Evolutionary conservation across 2,113 vertebrate genomes (phyloP), one percentile per base, ranked within the genome.

Genomic region (Rostratula benghalensis): DNA sequence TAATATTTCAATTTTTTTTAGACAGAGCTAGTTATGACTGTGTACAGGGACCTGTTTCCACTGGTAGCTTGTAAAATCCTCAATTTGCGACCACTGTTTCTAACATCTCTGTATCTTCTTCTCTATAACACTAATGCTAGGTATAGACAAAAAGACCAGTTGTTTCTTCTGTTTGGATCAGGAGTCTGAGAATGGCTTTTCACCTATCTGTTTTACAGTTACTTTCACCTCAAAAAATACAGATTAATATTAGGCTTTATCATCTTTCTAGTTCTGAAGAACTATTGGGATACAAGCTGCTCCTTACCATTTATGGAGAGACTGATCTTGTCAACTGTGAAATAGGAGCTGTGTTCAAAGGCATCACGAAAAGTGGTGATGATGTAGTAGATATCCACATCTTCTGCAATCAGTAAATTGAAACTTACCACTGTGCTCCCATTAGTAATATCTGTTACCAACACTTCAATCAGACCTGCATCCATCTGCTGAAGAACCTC

Each of bases 381-480:
- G 90, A 98, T 92, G 3, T 89, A 94, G 22, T 5, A 43, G 82
- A 97, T 95, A 30, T 91, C 94, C 97, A 95, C 41, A 45, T 73
- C 96, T 18, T 93, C 83, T 9, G 68, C 70, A 51, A 98, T 73
- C 87, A 98, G 91, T n/a, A 99, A 31, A 56, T 23, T 67, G 60
- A 99, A 98, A 54, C 93, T 94, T 39, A 98, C 97, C 63, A 98
- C 95, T 5, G 98, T 87, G 10, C 98, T 99, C 74, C 98, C 99
- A 0, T 65, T 94, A 64, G 93, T 90, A 37, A 99, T 68, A 45
- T 92, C 28, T 1, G 7, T 97, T 88, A 99, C 82, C 75, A 97
- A 70, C 39, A 99, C 83, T 71, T 91, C 96, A 79, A 99, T 94
- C 74, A 94, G 65, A 4, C 97, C 97, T 2, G 97, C 87, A 61